phyloP scores from a whole-genome alignment of 2,113 vertebrate genomes.

The Sphyrna mokarran region DNA sequence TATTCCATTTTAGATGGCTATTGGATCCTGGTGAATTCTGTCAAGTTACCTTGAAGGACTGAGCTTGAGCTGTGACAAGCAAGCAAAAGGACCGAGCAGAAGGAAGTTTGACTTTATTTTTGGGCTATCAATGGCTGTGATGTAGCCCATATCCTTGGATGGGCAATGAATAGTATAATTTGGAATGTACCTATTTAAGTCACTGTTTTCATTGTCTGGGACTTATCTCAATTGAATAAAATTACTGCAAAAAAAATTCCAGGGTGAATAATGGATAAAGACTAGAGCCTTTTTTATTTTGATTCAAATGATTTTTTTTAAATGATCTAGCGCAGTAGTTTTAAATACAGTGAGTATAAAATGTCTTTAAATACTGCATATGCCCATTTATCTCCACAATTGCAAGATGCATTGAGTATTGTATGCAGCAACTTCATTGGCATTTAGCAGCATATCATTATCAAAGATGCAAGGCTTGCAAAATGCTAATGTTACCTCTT shows the following conservation, averaged over 20 bases:
- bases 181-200: constrained; percentile 36
- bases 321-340: constrained; percentile 28
- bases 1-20: not conserved
- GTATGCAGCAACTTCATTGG: constrained; percentile 11
- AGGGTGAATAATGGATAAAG: constrained; percentile 16
- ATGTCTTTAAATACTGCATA: constrained; percentile 1
- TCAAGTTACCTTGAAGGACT: constrained; percentile 11
- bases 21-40: constrained; percentile 31
- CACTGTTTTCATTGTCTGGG: not conserved
- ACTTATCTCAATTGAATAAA: constrained; percentile 7
- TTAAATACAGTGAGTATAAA: constrained; percentile 23
- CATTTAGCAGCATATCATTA: constrained; percentile 26
- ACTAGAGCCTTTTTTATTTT: constrained; percentile 22
- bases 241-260: constrained; percentile 19
- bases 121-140: not conserved
- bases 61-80: not conserved
- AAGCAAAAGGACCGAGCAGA: constrained; percentile 4
- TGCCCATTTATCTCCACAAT: not conserved
- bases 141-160: constrained; percentile 10
- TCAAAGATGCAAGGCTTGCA: constrained; percentile 24
- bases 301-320: constrained; percentile 20
- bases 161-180: constrained; percentile 25
- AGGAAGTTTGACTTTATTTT: constrained; percentile 13
- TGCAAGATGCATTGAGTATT: not conserved
- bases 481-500: constrained; percentile 25